Percentiles rank a stretch among this genome's conserved stretches.
These are phyloP conservation scores for Sylvia borin DNA, from an alignment of 2,797 vertebrate species.

Conservation along the genomic window DNA sequence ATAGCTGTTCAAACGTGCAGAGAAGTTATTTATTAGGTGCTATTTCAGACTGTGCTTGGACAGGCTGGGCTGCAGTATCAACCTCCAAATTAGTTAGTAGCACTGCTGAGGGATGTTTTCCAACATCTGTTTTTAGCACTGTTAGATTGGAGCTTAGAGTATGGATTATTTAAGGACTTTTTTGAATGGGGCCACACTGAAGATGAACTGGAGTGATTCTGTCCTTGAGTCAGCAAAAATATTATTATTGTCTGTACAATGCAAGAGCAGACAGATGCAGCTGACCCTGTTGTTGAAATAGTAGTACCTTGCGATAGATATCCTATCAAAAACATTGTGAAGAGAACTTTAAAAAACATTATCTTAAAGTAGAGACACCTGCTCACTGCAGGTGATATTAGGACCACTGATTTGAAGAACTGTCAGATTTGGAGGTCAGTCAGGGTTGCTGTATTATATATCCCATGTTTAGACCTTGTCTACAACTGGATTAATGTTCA, in stretches of 20 bases:
- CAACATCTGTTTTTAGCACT: conserved; percentile 30
- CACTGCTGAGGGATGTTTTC: conserved; percentile 32
- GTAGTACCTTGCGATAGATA: background rate
- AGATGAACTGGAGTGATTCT: background rate
- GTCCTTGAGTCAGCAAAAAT: background rate
- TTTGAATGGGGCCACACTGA: background rate
- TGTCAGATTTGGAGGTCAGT: background rate
- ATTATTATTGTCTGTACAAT: background rate
- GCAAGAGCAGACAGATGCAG: background rate
- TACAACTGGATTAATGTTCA: background rate
- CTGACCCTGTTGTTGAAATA: background rate
- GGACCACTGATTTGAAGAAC: background rate
- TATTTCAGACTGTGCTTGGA: conserved; percentile 11
- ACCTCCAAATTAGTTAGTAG: conserved; percentile 40
- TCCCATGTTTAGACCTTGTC: background rate
- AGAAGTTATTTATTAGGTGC: conserved; percentile 50
- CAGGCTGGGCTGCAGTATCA: conserved; percentile 17
- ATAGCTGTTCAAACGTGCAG: background rate
- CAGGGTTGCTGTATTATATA: background rate
- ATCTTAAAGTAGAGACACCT: background rate
- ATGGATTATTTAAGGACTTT: background rate
- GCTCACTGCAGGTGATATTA: background rate
- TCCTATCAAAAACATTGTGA: background rate
- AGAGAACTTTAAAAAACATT: background rate
- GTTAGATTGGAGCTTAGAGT: background rate